phyloP scores from a whole-genome alignment of 2,888 invertebrate genomes.

The Alentia gelatinosa region DNA sequence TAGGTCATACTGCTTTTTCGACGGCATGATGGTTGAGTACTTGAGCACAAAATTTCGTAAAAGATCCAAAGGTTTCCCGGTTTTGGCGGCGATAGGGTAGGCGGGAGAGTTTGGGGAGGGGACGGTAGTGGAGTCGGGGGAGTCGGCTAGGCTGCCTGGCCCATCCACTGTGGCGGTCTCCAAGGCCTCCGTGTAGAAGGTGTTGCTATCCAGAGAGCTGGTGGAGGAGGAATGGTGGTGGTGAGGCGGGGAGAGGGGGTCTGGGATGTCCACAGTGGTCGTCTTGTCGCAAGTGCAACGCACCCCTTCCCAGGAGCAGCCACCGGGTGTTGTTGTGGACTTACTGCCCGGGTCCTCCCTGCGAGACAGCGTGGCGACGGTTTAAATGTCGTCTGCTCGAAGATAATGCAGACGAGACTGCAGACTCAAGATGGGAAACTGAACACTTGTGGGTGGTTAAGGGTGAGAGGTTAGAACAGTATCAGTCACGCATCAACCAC shows the following conservation, averaged over 20 bases:
- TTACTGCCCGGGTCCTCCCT: too few relatives aligned
- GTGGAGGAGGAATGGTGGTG: neutral
- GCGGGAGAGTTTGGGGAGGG: neutral
- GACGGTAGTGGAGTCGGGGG: neutral
- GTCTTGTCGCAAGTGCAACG: neutral
- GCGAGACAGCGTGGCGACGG: too few relatives aligned
- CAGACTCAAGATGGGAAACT: too few relatives aligned
- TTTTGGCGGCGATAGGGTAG: neutral
- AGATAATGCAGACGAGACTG: too few relatives aligned
- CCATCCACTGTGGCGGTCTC: neutral
- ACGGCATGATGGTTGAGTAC: slow-evolving; percentile 71
- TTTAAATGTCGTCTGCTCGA: too few relatives aligned
- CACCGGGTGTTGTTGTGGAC: too few relatives aligned
- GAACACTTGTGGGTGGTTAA: too few relatives aligned
- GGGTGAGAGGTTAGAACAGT: too few relatives aligned
- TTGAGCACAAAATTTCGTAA: slow-evolving; percentile 25
- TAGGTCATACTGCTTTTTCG: slow-evolving; percentile 91
- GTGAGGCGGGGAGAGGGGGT: neutral
- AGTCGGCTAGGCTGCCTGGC: neutral
- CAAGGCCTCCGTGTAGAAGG: neutral
- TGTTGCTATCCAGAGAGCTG: neutral
- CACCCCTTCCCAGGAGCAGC: too few relatives aligned
- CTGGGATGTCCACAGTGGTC: too few relatives aligned
- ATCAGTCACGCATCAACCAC: too few relatives aligned
- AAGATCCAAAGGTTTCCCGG: slow-evolving; percentile 13